Percentiles rank a stretch among this genome's conserved stretches.
These are phyloP conservation scores for Tachina lurida DNA, from an alignment of 2,888 invertebrate genomes.

Conservation along the genomic window DNA sequence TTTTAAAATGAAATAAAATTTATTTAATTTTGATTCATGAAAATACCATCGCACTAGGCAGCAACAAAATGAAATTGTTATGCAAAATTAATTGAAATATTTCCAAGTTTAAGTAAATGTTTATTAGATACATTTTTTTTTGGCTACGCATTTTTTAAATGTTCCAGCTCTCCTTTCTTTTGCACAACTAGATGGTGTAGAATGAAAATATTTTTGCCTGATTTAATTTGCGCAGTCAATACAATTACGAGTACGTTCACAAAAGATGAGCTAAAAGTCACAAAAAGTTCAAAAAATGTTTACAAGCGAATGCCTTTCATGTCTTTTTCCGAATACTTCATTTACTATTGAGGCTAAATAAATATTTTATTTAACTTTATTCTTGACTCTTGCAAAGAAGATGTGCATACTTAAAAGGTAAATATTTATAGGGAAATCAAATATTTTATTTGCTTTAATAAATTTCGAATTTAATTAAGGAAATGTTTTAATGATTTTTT, in stretches of 20 bases:
- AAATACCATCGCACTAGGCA: neutral
- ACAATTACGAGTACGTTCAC: slow-evolving; percentile 40
- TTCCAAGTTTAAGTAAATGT: slow-evolving; percentile 57
- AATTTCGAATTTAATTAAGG: slow-evolving; percentile 40
- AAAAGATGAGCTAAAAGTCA: slow-evolving; percentile 16
- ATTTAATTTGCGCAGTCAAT: slow-evolving; percentile 59
- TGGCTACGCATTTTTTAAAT: slow-evolving; percentile 40
- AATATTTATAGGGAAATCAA: slow-evolving; percentile 3
- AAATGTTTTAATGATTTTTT: slow-evolving; percentile 22
- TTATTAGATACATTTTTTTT: slow-evolving; percentile 55
- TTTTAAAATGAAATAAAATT: slow-evolving; percentile 44
- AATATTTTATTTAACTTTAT: slow-evolving; percentile 4
- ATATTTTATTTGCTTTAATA: slow-evolving; percentile 7
- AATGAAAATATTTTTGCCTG: slow-evolving; percentile 11
- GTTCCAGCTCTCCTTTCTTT: neutral
- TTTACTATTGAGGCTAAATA: slow-evolving; percentile 1
- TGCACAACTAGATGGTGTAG: slow-evolving; percentile 4
- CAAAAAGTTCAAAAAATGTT: slow-evolving; percentile 33
- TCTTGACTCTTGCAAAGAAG: neutral
- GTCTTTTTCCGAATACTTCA: neutral
- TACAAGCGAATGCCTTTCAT: slow-evolving; percentile 46
- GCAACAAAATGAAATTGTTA: slow-evolving; percentile 52
- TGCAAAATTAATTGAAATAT: slow-evolving; percentile 65
- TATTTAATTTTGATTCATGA: slow-evolving; percentile 42
- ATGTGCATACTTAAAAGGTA: no score